Evolutionary conservation across 1,140 invertebrate genomes (phyloP), one percentile per base, ranked within the genome.

Genomic region (Trichonephila clavata): DNA sequence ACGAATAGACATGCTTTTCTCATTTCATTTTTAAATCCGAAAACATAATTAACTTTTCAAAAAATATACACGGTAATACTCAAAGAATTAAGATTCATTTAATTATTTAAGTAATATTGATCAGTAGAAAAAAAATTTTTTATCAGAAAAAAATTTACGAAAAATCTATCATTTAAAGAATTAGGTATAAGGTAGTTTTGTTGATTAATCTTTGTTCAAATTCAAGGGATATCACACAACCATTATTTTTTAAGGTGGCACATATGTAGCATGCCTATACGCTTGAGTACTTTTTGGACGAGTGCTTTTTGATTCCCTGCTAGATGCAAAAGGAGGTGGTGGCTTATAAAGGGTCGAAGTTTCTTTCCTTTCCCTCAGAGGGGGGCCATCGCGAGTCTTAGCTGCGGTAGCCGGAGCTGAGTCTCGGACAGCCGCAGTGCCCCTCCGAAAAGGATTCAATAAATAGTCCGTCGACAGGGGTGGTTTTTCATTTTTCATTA

Each of bases 401-500:
- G 94, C 65, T 39, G 63, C 83, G 24, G 94, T 93, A 16, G 86
- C 24, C n/a, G 86, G 86, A n/a, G 39, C 91, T 87, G 83, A 77
- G 59, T 94, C 86, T 77, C 81, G 84, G n/a, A 91, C 88, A 60
- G 90, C 21, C n/a, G 89, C 90, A 8, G 87, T 86, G 65, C 71
- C 83, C 50, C 91, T 84, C 57, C 89, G 24, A 60, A 91, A 90
- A n/a, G 81, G 68, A 43, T 94, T 89, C 16, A 90, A 24, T 21
- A 91, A 87, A 80, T 91, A 89, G 65, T 94, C 93, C 97, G 97
- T 14, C 97, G 97, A n/a, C 90, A 98, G 96, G 0, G 98, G 98
- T 24, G 98, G 98, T 95, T 98, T 98, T 95, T 99, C 98, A 94
- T 99, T 98, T 94, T 98, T 98, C 95, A 99, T 97, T 94, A 99